Base-by-base conservation (phyloP, 2,113 vertebrate species). In the Dinomys branickii region DNA sequence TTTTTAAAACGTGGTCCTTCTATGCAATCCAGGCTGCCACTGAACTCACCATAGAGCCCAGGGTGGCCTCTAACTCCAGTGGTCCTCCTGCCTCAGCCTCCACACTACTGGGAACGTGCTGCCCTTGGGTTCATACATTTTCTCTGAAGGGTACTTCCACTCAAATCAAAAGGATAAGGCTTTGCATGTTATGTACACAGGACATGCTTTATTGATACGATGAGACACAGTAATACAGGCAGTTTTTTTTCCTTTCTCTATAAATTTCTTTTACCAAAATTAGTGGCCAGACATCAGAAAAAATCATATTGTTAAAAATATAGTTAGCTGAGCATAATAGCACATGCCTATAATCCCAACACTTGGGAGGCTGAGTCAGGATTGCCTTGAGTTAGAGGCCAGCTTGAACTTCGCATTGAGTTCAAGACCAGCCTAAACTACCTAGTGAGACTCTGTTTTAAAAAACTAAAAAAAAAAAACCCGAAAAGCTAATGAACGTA, bases 251-350 rank as follows among this genome's bases (percentile, higher is more conserved):
- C 69, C 20, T 44, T 78, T 86, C 13, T 63, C 41, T 35, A 10
- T 16, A 85, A 30, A 30, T 93, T 93, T 63, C 54, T 93, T 82
- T 96, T 58, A 71, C 71, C 38, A 91, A 95, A 91, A 89, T 30
- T 35, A 50, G 50, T 78, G 35, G 0, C 38, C 61, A 78, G 84
- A 22, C 6, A 91, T 86, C 50, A 82, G 38, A 88, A 88, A 35
- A 93, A 95, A 54, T 75, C 35, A 41, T 11, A 92, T 35, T 28
- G 59, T 71, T 44, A 14, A 77, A 77, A 77, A 50, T 12, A 50
- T 30, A 50, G 75, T 78, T 33, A 47, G 9, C 41, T 77, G 41
- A 24, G 41, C n/a, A 24, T 71, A 35, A 38, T 35, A 22, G 3
- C 22, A 26, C 10, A 44, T 11, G 30, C 14, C 30, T 80, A 7